These are phyloP conservation scores for Aulostomus chinensis DNA, from an alignment of 2,797 vertebrate species.

Conservation along the genomic window DNA sequence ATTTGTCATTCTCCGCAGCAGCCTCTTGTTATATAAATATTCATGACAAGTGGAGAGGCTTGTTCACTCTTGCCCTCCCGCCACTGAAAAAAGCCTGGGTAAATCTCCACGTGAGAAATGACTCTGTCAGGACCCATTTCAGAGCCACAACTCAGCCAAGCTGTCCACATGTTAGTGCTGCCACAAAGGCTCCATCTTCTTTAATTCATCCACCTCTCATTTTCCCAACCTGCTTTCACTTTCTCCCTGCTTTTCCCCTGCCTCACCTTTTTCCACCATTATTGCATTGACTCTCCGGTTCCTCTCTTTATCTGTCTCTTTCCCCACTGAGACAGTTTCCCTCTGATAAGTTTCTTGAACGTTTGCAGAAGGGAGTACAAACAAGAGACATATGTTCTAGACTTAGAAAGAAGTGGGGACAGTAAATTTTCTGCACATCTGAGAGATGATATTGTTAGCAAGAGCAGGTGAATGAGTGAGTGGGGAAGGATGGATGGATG, in stretches of 20 bases:
- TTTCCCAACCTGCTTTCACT: slow-evolving; percentile 13
- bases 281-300: slow-evolving; percentile 18
- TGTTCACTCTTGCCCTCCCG: slow-evolving; percentile 58
- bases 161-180: slow-evolving; percentile 62
- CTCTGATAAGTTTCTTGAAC: too few relatives aligned
- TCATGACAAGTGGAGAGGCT: slow-evolving; percentile 71
- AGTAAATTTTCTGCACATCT: too few relatives aligned
- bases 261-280: slow-evolving; percentile 21
- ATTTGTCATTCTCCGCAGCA: slow-evolving; percentile 68
- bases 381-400: too few relatives aligned
- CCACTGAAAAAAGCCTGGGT: slow-evolving; percentile 54
- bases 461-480: too few relatives aligned
- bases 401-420: too few relatives aligned
- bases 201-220: slow-evolving; percentile 35
- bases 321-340: too few relatives aligned
- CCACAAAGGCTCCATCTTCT: slow-evolving; percentile 39
- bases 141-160: slow-evolving; percentile 69
- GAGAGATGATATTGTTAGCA: too few relatives aligned
- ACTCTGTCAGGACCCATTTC: slow-evolving; percentile 76
- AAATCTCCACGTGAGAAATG: slow-evolving; percentile 78
- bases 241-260: slow-evolving; percentile 7
- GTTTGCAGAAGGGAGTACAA: too few relatives aligned
- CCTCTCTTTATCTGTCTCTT: slow-evolving; percentile 23
- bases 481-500: too few relatives aligned
- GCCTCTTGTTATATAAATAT: slow-evolving; percentile 74